Base-by-base conservation (phyloP, 2,113 vertebrate species). In the Hypomesus transpacificus region DNA sequence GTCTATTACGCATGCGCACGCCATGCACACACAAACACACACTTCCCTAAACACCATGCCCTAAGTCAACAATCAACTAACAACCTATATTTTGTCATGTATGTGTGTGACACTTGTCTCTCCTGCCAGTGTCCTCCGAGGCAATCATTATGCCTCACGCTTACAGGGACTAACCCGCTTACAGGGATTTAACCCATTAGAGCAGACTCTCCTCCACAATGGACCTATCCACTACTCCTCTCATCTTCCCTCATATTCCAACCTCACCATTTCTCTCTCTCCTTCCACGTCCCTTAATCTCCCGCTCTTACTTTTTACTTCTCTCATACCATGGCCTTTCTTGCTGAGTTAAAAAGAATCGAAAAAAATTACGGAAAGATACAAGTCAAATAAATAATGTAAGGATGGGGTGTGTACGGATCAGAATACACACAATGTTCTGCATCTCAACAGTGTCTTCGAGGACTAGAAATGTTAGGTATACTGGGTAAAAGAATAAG, bases 81-180 rank as follows among this genome's bases (percentile, higher is more conserved):
- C 54, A 17, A 18, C 54, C n/a, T 8, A 56, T n/a, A 14, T 26
- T 18, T 63, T 26, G 8, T 39, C 26, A 34, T 24, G 16, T 31
- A 62, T 8, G 68, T 64, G 58, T 68, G 58, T 68, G 65, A 28
- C 24, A 6, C 24, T 14, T 28, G 69, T 68, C 14, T 56, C 16
- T 56, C 4, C 21, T 61, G 51, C 68, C 8, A 20, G 46, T 63
- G 66, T 79, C 78, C 69, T 83, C 73, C 52, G 68, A 78, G 74
- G 77, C 56, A n/a, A 28, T 78, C 73, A 58, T 75, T 76, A 67
- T 65, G 68, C 78, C 71, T 73, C 76, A 79, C 24, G 24, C 24
- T 24, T 24, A 24, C 1, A 24, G 24, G 24, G 24, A 24, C 24
- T 24, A 24, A 24, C 24, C 24, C 24, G 24, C 24, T 24, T 66